Conservation (phyloP, 2,797 vertebrate species). For the Poecilia wingei region DNA sequence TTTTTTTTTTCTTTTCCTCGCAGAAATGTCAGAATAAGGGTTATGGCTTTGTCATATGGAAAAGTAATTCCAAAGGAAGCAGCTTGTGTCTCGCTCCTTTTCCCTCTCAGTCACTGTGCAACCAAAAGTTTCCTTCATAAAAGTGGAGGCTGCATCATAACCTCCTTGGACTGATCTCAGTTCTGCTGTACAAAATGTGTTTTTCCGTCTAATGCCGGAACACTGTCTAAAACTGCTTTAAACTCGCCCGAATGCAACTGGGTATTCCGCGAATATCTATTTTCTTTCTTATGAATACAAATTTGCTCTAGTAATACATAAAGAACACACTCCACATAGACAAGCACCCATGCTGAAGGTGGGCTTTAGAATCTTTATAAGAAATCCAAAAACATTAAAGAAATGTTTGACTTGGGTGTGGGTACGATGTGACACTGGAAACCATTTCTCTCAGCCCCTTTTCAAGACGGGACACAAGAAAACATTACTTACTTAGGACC, state of each 20-base stretch:
- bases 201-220: conserved; percentile 42
- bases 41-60: conserved; percentile 52
- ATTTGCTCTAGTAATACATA: conserved; percentile 7
- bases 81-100: conserved; percentile 17
- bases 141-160: conserved; percentile 64
- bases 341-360: neutral
- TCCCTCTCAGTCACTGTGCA: conserved; percentile 48
- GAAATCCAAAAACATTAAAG: neutral
- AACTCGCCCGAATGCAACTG: conserved; percentile 15
- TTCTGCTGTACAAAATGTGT: conserved; percentile 40
- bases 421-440: neutral
- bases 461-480: neutral
- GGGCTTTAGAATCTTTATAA: neutral
- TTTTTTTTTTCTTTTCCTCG: neutral
- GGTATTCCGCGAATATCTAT: conserved; percentile 7
- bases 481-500: neutral
- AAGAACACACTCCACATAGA: neutral
- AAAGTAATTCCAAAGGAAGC: conserved; percentile 48
- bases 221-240: conserved; percentile 23
- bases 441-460: neutral
- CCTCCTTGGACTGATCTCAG: conserved; percentile 45
- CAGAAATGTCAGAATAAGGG: conserved; percentile 47
- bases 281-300: neutral
- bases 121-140: conserved; percentile 61
- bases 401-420: neutral